Conservation (phyloP, 2,113 vertebrate species). For the Lota lota region DNA sequence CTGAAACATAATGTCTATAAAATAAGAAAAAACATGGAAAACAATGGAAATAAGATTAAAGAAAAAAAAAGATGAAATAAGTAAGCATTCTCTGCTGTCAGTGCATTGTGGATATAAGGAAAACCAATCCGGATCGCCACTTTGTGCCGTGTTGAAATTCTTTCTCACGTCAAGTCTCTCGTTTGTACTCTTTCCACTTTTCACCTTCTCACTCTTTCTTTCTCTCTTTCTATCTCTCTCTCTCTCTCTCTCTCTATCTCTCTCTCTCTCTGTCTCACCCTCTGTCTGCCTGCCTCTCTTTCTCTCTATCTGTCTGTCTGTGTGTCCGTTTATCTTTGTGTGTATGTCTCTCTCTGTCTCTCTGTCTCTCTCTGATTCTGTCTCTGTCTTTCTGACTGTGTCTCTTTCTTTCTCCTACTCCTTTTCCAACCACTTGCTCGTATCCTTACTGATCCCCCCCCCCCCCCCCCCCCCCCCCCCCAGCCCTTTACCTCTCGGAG, state of each 20-base stretch:
- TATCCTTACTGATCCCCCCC: neutral
- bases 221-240: conserved; percentile 1
- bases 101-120: conserved; percentile 89
- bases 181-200: neutral
- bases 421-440: too few relatives aligned
- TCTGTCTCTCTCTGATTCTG: too few relatives aligned
- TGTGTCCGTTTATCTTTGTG: too few relatives aligned
- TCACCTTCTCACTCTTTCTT: neutral
- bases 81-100: conserved; percentile 86
- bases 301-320: too few relatives aligned
- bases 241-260: neutral
- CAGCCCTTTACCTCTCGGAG: too few relatives aligned
- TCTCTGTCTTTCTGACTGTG: neutral
- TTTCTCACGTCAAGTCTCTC: conserved; percentile 32
- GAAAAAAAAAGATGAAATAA: neutral
- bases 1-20: conserved; percentile 32
- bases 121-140: conserved; percentile 75
- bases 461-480: too few relatives aligned
- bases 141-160: conserved; percentile 66
- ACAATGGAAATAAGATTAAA: conserved; percentile 12
- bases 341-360: too few relatives aligned
- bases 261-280: too few relatives aligned
- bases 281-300: too few relatives aligned
- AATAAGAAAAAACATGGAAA: conserved; percentile 1
- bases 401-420: neutral